Percentiles rank a stretch among this genome's conserved stretches.
These are phyloP conservation scores for Drosophila borborema DNA, from an alignment of 2,888 invertebrate genomes.

Conservation along the genomic window DNA sequence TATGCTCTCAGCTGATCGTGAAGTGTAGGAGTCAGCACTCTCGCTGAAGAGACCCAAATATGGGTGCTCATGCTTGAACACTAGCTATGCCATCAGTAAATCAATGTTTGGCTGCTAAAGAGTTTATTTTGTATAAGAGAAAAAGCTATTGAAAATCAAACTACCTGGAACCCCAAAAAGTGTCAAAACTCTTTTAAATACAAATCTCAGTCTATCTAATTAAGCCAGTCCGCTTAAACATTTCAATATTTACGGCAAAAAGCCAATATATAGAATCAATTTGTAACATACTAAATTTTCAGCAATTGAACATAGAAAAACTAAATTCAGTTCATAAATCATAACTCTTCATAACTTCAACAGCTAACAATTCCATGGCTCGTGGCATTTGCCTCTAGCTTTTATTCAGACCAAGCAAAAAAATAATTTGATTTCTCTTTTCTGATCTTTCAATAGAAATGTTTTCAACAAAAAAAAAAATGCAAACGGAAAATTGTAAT, in stretches of 20 bases:
- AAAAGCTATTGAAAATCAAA: no score
- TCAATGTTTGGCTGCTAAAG: no score
- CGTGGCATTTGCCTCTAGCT: slow-evolving; percentile 6
- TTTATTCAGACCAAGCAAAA: slow-evolving; percentile 22
- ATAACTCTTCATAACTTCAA: neutral
- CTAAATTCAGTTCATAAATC: neutral
- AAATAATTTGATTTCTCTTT: slow-evolving; percentile 57
- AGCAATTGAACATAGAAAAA: neutral
- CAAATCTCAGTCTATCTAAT: neutral
- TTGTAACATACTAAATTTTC: neutral
- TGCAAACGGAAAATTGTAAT: slow-evolving; percentile 37
- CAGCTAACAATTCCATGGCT: neutral
- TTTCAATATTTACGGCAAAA: neutral
- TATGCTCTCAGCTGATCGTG: no score
- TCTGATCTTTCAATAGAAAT: slow-evolving; percentile 40
- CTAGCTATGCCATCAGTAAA: no score
- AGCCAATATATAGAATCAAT: no score
- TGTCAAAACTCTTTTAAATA: neutral
- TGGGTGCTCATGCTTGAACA: no score
- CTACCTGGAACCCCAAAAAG: neutral
- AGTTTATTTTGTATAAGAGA: no score
- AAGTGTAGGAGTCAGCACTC: no score
- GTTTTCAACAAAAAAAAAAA: slow-evolving; percentile 9
- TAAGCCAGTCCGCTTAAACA: neutral
- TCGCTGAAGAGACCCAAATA: no score